phyloP scores from a whole-genome alignment of 2,797 vertebrate species.

The Carapus acus region DNA sequence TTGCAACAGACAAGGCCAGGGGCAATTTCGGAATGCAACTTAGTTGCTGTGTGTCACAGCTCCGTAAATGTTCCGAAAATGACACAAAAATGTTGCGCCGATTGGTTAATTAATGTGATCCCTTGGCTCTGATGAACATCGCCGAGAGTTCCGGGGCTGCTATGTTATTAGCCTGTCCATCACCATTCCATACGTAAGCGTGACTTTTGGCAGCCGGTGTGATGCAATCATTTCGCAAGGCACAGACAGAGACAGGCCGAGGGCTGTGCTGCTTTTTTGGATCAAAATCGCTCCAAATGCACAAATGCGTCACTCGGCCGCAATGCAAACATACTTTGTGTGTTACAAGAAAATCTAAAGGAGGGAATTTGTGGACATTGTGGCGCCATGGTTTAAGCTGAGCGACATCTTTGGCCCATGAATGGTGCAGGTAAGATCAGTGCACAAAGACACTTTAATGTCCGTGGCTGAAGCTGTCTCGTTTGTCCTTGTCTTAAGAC shows the following conservation, averaged over 20 bases:
- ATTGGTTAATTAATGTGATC: not conserved
- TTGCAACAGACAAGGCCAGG: conserved; percentile 13
- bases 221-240: conserved; percentile 47
- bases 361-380: not conserved
- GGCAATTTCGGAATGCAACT: conserved; percentile 1
- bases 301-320: conserved; percentile 51
- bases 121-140: conserved; percentile 33
- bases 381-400: not conserved
- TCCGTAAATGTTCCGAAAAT: not conserved
- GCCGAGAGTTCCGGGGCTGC: conserved; percentile 26
- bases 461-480: conserved; percentile 11
- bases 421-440: not conserved
- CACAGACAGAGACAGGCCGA: conserved; percentile 33
- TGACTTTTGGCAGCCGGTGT: conserved; percentile 28
- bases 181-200: conserved; percentile 40
- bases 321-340: conserved; percentile 20
- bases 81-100: not conserved
- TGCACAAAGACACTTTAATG: conserved; percentile 2
- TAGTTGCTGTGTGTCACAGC: not conserved
- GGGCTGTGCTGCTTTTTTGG: conserved; percentile 40
- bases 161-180: conserved; percentile 6
- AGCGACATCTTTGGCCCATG: not conserved
- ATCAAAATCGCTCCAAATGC: conserved; percentile 24
- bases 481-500: not conserved
- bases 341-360: conserved; percentile 1